phyloP scores from a whole-genome alignment of 2,113 vertebrate species.

The Epinephelus lanceolatus region DNA sequence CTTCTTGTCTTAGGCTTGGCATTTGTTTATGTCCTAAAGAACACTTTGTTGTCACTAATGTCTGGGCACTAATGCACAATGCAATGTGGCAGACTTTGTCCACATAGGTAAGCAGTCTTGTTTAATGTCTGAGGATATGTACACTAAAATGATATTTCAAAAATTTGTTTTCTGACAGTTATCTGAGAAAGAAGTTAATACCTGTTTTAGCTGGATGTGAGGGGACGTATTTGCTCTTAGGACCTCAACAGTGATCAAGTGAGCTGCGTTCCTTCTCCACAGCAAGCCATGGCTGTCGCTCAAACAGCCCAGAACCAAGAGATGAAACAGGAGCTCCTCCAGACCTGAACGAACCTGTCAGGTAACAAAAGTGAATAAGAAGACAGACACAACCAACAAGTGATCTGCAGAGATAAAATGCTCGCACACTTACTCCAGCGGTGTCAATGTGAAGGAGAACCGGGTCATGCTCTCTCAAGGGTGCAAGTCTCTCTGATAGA shows the following conservation, averaged over 20 bases:
- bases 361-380: not conserved
- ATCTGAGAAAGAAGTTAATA: not conserved
- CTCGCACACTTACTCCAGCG: slow-evolving; percentile 71
- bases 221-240: slow-evolving; percentile 52
- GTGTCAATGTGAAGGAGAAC: slow-evolving; percentile 83
- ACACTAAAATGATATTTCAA: too few relatives aligned
- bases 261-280: slow-evolving; percentile 82
- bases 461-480: slow-evolving; percentile 69
- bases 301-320: slow-evolving; percentile 81
- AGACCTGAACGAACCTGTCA: slow-evolving; percentile 77
- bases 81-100: too few relatives aligned
- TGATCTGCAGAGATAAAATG: not conserved
- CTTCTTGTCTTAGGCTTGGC: not conserved
- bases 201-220: slow-evolving; percentile 67
- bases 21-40: not conserved
- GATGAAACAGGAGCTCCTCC: slow-evolving; percentile 79
- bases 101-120: too few relatives aligned
- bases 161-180: not conserved
- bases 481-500: slow-evolving; percentile 61
- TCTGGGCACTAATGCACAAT: not conserved
- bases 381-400: not conserved
- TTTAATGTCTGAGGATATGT: too few relatives aligned
- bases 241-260: slow-evolving; percentile 83
- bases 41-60: not conserved
- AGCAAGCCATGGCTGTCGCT: slow-evolving; percentile 79